A percentile compares a stretch with the other conserved stretches of the same genome.
phyloP scores from a whole-genome alignment of 1,140 invertebrate genomes.

The Drosophila nikananu region DNA sequence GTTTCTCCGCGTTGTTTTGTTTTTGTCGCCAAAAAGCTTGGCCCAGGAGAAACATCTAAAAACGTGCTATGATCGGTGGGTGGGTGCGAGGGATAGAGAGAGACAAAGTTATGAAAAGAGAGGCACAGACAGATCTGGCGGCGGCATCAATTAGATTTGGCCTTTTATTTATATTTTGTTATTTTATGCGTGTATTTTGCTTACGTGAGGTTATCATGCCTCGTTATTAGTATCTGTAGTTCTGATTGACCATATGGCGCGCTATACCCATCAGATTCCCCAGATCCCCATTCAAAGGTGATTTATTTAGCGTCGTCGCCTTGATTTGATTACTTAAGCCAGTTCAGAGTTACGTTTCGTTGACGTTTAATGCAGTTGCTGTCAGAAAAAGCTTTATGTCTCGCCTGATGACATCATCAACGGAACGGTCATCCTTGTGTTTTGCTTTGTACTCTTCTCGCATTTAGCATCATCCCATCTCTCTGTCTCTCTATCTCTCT shows the following conservation, averaged over 20 bases:
- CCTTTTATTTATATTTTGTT: slow-evolving; percentile 75
- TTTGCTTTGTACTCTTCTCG: slow-evolving; percentile 25
- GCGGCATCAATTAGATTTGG: slow-evolving; percentile 76
- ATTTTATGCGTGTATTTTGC: slow-evolving; percentile 55
- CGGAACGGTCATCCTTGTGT: slow-evolving; percentile 61
- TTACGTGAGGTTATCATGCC: slow-evolving; percentile 68
- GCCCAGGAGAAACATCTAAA: slow-evolving; percentile 48
- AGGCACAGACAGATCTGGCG: slow-evolving; percentile 10
- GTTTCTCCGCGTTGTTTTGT: slow-evolving; percentile 19
- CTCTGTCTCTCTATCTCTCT: slow-evolving; percentile 53
- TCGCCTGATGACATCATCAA: slow-evolving; percentile 61
- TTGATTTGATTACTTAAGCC: slow-evolving; percentile 47
- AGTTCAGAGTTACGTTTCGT: slow-evolving; percentile 19
- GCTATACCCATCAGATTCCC: slow-evolving; percentile 23
- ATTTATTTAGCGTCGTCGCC: slow-evolving; percentile 39
- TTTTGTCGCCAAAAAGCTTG: slow-evolving; percentile 48
- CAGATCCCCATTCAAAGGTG: slow-evolving; percentile 35
- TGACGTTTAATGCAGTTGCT: slow-evolving; percentile 49
- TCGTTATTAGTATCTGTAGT: slow-evolving; percentile 46
- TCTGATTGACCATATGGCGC: slow-evolving; percentile 66
- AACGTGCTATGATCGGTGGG: slow-evolving; percentile 65
- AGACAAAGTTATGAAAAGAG: not conserved
- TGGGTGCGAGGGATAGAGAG: slow-evolving; percentile 5
- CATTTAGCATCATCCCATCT: slow-evolving; percentile 65
- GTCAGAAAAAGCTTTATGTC: slow-evolving; percentile 27